Base-by-base conservation (phyloP, 2,888 invertebrate species). In the Latrodectus hesperus region DNA sequence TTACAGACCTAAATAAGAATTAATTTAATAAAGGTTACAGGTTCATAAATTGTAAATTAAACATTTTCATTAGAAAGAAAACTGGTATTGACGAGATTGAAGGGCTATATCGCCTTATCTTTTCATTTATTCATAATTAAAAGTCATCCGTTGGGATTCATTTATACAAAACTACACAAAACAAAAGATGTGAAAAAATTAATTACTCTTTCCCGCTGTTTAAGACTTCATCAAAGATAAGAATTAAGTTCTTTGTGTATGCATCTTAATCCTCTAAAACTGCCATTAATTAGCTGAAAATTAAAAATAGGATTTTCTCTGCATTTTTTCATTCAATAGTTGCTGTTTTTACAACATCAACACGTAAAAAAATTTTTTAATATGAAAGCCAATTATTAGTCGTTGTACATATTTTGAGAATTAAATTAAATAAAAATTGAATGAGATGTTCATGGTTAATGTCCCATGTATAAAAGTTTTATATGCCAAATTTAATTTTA, bases 151-250 rank as follows among this genome's bases (percentile, higher is more conserved):
- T 60, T 60, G 16, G n/a, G 60, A 12, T n/a, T 60, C 60, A 60
- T 60, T 60, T 60, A 60, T 12, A 60, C n/a, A 60, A 60, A 60
- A 60, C n/a, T 60, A 16, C 60, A 12, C 60, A 60, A 60, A 60
- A 60, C 60, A 12, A 60, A 60, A 6, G n/a, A 10, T 26, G 14
- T 14, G 68, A 79, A 79, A 70, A 79, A 79, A 79, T 79, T 79
- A 79, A 79, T 79, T 79, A 49, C 55, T 71, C 26, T 60, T 79
- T 68, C 79, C 79, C 71, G 79, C 60, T 64, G 60, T 79, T 71
- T 17, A 22, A 60, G n/a, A 14, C 53, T 55, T 75, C 53, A 75
- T 82, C 75, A 68, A 17, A 17, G 12, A 22, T 51, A 26, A 60
- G 38, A 82, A 82, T 75, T 75, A 82, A 75, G 75, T 17, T 12